Evolutionary conservation across 2,113 vertebrate species (phyloP), one percentile per base, ranked within the genome.

Genomic region (Oreocharis arfaki): DNA sequence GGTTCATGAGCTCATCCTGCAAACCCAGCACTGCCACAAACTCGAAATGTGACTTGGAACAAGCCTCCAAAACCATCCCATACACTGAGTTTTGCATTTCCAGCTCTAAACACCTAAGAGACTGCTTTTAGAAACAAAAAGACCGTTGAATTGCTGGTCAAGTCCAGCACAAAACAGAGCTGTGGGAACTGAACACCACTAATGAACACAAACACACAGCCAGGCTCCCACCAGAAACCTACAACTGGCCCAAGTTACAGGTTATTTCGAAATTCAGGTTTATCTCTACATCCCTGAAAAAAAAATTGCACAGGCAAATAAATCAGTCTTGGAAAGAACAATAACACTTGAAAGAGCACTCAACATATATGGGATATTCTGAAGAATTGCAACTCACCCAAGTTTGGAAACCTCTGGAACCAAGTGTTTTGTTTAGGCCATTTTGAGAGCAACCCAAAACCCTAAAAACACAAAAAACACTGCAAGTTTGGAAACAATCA

Each of bases 291-390:
- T 30, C 11, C 14, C 22, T 4, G 21, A 39, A 35, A 47, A 32
- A 32, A 74, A 57, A 33, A 12, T 15, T 11, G 13, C n/a, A n/a
- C 12, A 1, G 7, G 10, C 27, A 67, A 63, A 63, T 57, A 64
- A 76, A 37, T 23, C 13, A 5, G 1, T n/a, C 15, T 33, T 35
- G 33, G 59, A 64, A 93, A 46, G 5, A 16, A 24, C 13, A 35
- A 14, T 10, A 6, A 8, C 1, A 1, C 50, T 39, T 59, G 47
- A 44, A 76, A 85, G 24, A 76, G 11, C 11, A 41, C 33, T 41
- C 41, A 8, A 8, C 24, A 9, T 7, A 1, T 0, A 11, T 0
- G 0, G 30, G 28, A 13, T 10, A 1, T 49, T 37, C 33, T 18
- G 3, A 71, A 70, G 53, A 79, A 35, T 24, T 17, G 12, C 16